Evolutionary conservation across 2,888 invertebrate species (phyloP).

Genomic region (Sclerodermus sp.): DNA sequence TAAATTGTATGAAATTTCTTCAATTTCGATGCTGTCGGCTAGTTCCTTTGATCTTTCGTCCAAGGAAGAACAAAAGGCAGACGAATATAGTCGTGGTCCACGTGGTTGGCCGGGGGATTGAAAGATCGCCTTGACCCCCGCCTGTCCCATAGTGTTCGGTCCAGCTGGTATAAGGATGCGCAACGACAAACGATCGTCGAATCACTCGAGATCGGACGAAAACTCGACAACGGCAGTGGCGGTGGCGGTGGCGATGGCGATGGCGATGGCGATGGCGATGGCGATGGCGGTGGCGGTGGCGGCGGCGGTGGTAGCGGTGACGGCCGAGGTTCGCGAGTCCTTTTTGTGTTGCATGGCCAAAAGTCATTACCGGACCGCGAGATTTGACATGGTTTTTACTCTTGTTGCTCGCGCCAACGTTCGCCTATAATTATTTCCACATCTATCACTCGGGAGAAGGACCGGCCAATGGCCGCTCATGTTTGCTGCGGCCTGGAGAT

Average conservation of each 20-base stretch:
- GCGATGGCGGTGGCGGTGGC: no score
- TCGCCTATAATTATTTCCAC: slow-evolving; percentile 57
- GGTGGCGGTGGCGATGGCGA: no score
- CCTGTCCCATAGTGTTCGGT: background rate
- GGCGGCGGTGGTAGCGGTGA: no score
- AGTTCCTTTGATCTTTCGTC: background rate
- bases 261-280: no score
- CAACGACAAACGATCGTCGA: slow-evolving; percentile 5
- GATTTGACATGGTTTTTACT: slow-evolving; percentile 56
- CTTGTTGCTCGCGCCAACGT: slow-evolving; percentile 46
- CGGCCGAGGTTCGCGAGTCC: slow-evolving; percentile 4
- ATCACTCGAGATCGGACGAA: slow-evolving; percentile 16
- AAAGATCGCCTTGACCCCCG: slow-evolving; percentile 13
- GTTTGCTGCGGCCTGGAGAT: slow-evolving; percentile 38
- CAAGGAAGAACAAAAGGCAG: background rate
- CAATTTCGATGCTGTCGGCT: background rate
- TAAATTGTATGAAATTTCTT: background rate
- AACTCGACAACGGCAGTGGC: no score
- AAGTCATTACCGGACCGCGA: slow-evolving; percentile 51
- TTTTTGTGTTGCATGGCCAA: slow-evolving; percentile 47
- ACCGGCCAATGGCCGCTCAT: slow-evolving; percentile 31
- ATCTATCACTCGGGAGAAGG: slow-evolving; percentile 47
- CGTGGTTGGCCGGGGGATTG: slow-evolving; percentile 3
- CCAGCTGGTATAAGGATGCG: background rate
- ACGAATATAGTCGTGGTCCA: background rate